phyloP scores from a whole-genome alignment of 2,888 invertebrate species.

The Operophtera brumata region DNA sequence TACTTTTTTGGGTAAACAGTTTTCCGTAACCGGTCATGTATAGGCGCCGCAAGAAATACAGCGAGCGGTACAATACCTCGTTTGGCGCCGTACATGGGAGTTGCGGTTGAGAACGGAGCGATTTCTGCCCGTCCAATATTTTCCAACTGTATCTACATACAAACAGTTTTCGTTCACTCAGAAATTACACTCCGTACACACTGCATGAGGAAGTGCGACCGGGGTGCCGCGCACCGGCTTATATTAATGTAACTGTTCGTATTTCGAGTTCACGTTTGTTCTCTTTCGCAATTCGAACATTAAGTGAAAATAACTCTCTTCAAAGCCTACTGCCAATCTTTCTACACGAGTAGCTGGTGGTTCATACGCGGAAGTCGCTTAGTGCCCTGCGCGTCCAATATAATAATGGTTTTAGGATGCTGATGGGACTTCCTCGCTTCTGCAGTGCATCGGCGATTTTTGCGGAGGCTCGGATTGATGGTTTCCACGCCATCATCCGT shows the following conservation, averaged over 20 bases:
- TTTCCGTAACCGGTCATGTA: conserved; percentile 70
- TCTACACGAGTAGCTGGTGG: too few relatives aligned
- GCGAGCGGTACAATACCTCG: conserved; percentile 69
- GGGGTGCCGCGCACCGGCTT: conserved; percentile 2
- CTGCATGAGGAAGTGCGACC: conserved; percentile 32
- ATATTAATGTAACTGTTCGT: conserved; percentile 27
- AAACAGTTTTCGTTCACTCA: conserved; percentile 51
- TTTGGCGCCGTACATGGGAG: conserved; percentile 66
- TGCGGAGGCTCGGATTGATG: too few relatives aligned
- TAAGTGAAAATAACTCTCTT: too few relatives aligned
- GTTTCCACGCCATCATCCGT: too few relatives aligned
- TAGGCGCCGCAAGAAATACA: conserved; percentile 73
- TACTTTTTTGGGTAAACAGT: conserved; percentile 79
- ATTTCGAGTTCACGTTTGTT: conserved; percentile 44
- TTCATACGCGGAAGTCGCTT: too few relatives aligned
- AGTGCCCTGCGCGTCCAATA: too few relatives aligned
- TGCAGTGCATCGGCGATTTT: too few relatives aligned
- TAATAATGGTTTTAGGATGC: too few relatives aligned
- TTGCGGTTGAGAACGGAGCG: conserved; percentile 59
- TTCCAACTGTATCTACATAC: conserved; percentile 43
- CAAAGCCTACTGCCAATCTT: too few relatives aligned
- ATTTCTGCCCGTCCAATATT: conserved; percentile 59
- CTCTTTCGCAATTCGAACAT: conserved; percentile 44
- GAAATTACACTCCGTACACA: conserved; percentile 49
- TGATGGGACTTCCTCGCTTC: too few relatives aligned